Conservation (phyloP, 1,140 invertebrate genomes). For the Lamellibrachia luymesi region DNA sequence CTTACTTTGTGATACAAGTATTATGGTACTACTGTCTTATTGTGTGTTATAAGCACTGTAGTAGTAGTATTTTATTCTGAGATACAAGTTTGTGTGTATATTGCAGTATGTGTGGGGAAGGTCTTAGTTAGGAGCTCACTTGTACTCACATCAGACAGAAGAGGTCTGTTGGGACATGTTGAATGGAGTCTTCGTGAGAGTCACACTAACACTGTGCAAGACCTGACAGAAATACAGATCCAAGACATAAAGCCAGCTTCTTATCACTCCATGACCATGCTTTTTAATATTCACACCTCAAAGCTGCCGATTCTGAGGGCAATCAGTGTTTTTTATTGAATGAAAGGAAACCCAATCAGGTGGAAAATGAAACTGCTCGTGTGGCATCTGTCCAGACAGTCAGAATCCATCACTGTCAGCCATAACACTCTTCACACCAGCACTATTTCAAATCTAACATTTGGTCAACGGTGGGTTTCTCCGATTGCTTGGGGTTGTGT, state of each 20-base stretch:
- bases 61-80: background rate
- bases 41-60: background rate
- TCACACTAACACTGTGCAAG: background rate
- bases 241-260: background rate
- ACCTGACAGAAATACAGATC: background rate
- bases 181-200: background rate
- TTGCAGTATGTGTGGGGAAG: background rate
- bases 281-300: background rate
- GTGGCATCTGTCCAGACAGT: background rate
- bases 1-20: background rate
- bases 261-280: background rate
- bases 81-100: background rate
- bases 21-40: background rate
- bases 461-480: no score
- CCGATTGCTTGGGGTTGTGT: no score
- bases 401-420: background rate
- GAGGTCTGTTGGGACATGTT: background rate
- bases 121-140: background rate
- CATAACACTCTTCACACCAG: background rate
- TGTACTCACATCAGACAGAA: background rate
- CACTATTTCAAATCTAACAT: background rate
- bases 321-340: constrained; percentile 1
- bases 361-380: background rate
- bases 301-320: background rate
- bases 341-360: background rate